Percentiles rank a stretch among this genome's conserved stretches.
Conservation (phyloP, 1,140 invertebrate genomes). For the Pachyrhynchus sulphureomaculatus region DNA sequence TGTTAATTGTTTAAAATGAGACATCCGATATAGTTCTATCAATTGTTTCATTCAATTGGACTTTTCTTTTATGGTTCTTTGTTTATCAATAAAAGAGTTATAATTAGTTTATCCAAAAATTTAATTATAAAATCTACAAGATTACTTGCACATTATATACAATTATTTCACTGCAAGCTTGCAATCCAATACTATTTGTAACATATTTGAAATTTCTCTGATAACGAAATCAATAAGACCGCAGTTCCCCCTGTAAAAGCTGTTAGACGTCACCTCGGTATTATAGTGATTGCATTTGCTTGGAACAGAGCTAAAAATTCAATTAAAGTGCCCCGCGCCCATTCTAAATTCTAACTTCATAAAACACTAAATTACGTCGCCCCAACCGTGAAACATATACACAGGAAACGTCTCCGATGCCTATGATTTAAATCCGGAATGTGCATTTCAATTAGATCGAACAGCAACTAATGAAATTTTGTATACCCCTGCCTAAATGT, state of each 20-base stretch:
- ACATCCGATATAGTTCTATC: no score
- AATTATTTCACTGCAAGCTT: no score
- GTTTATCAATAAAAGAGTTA: no score
- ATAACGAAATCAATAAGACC: constrained; percentile 29
- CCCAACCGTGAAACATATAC: constrained; percentile 33
- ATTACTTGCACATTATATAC: no score
- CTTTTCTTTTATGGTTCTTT: no score
- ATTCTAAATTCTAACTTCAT: constrained; percentile 31
- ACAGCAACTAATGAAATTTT: constrained; percentile 32
- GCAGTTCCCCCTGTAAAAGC: constrained; percentile 30
- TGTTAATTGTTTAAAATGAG: no score
- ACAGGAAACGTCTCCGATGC: constrained; percentile 33
- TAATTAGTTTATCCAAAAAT: no score
- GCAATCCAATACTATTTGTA: constrained; percentile 17
- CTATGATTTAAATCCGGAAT: constrained; percentile 33
- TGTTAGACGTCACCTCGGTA: constrained; percentile 28
- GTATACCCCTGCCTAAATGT: constrained; percentile 9
- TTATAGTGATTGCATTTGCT: constrained; percentile 33
- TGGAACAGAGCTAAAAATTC: constrained; percentile 31
- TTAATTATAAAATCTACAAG: no score
- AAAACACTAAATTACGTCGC: constrained; percentile 33
- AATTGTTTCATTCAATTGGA: no score
- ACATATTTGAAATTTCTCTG: constrained; percentile 25
- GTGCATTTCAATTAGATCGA: constrained; percentile 34
- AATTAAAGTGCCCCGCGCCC: constrained; percentile 31